These are phyloP conservation scores for Lepidurus packardi DNA, from an alignment of 1,140 invertebrate genomes.

Conservation along the genomic window DNA sequence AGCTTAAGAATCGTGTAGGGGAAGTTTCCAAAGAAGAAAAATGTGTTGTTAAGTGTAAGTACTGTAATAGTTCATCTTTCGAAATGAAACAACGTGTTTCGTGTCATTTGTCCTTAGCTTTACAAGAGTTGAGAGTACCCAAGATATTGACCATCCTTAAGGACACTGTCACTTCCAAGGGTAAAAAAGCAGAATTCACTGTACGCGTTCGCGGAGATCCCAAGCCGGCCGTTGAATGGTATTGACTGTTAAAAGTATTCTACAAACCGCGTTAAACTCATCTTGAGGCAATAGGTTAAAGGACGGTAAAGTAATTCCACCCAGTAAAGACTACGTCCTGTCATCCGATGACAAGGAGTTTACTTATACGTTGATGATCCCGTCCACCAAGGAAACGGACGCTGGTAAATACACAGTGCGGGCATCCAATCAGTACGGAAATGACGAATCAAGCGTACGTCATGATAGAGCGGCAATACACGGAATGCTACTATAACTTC, in stretches of 20 bases:
- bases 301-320: conserved; percentile 40
- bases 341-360: conserved; percentile 30
- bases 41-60: conserved; percentile 64
- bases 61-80: conserved; percentile 27
- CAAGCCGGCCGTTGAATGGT: conserved; percentile 39
- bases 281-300: conserved; percentile 42
- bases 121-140: conserved; percentile 67
- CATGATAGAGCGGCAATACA: background rate
- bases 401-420: conserved; percentile 52
- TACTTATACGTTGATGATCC: conserved; percentile 54
- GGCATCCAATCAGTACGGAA: conserved; percentile 53
- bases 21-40: conserved; percentile 58
- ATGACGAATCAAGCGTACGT: conserved; percentile 41
- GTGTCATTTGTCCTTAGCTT: conserved; percentile 48
- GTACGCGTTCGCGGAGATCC: conserved; percentile 74
- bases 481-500: too few relatives aligned
- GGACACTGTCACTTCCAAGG: conserved; percentile 62
- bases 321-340: conserved; percentile 33
- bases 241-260: conserved; percentile 27
- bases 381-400: conserved; percentile 42
- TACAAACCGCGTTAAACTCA: background rate
- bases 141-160: conserved; percentile 62
- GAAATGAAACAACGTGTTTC: background rate
- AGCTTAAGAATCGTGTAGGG: conserved; percentile 53
- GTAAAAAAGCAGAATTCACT: conserved; percentile 63